phyloP scores from a whole-genome alignment of 1,140 invertebrate genomes.

The Lepidurus arcticus region DNA sequence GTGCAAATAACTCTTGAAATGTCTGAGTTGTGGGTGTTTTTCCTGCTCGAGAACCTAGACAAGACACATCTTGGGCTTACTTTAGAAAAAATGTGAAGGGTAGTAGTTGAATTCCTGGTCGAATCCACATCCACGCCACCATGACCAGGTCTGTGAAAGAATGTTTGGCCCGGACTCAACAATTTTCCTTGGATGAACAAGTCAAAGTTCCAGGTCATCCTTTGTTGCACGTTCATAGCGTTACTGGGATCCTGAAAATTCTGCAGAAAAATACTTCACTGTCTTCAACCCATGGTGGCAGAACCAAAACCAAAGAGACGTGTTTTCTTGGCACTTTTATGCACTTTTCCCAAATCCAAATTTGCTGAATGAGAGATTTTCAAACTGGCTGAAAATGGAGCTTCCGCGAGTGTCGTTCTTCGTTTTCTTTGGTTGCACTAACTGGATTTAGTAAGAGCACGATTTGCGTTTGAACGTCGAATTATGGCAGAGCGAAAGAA shows the following conservation, averaged over 20 bases:
- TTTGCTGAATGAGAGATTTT: no score
- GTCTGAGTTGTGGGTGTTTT: background rate
- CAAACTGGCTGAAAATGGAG: no score
- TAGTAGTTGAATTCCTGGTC: slow-evolving; percentile 1
- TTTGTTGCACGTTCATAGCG: background rate
- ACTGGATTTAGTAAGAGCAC: no score
- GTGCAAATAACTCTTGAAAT: background rate
- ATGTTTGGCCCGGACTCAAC: slow-evolving; percentile 14
- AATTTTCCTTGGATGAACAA: background rate
- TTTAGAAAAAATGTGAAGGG: background rate
- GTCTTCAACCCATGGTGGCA: slow-evolving; percentile 6
- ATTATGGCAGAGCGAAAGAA: no score
- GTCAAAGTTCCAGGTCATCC: slow-evolving; percentile 14
- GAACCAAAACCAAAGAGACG: background rate
- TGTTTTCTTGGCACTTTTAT: background rate
- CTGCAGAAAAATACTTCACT: background rate
- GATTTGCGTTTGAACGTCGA: no score
- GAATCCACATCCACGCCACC: background rate
- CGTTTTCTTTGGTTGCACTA: no score
- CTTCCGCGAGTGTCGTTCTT: no score
- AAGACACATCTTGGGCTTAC: background rate
- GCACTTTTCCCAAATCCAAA: background rate
- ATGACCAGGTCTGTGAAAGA: slow-evolving; percentile 5
- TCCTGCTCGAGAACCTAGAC: background rate
- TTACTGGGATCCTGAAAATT: background rate